Evolutionary conservation across 2,797 vertebrate genomes (phyloP).

Genomic region (Pteropus rufus): DNA sequence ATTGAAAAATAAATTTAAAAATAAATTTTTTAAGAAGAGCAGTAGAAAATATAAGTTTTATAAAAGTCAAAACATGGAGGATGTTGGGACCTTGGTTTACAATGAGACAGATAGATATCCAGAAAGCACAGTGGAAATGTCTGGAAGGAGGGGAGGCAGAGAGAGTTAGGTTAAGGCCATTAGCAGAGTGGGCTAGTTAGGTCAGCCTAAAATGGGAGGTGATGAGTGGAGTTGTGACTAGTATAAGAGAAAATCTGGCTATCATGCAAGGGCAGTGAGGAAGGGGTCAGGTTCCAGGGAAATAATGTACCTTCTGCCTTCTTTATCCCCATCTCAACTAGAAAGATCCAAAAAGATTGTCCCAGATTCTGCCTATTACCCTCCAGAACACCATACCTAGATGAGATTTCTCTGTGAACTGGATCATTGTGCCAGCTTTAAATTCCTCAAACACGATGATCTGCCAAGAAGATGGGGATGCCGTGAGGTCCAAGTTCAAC

Average conservation of each 20-base stretch:
- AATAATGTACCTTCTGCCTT: neutral
- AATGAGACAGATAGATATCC: neutral
- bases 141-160: neutral
- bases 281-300: neutral
- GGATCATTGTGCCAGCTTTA: neutral
- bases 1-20: no score
- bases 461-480: neutral
- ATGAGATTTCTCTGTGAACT: rapidly evolving
- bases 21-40: neutral
- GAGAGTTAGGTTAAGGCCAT: no score
- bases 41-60: neutral
- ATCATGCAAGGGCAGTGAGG: neutral
- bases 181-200: neutral
- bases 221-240: neutral
- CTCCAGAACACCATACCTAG: neutral
- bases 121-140: neutral
- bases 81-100: neutral
- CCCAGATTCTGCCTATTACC: neutral
- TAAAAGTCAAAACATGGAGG: neutral
- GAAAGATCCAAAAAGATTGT: neutral
- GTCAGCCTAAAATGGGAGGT: neutral
- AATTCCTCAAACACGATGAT: conserved; percentile 50
- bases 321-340: neutral
- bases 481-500: neutral
- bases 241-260: neutral